These are phyloP conservation scores for Coleophora flavipennella DNA, from an alignment of 2,888 invertebrate species.

Conservation along the genomic window DNA sequence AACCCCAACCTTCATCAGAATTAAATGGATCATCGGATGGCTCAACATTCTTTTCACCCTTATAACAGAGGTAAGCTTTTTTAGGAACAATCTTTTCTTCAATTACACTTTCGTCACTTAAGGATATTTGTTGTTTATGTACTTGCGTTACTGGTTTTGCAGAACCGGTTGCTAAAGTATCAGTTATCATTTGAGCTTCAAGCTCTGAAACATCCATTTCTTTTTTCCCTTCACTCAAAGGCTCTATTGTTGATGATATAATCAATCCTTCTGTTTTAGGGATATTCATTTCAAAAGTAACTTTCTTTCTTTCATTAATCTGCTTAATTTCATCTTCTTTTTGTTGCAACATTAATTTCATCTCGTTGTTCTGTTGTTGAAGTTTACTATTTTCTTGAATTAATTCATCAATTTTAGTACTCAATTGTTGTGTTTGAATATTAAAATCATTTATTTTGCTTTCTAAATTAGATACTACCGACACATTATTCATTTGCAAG, in stretches of 20 bases:
- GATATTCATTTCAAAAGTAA: slow-evolving; percentile 62
- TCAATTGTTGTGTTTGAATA: slow-evolving; percentile 28
- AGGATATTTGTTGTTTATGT: slow-evolving; percentile 20
- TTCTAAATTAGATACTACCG: slow-evolving; percentile 33
- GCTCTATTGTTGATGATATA: slow-evolving; percentile 61
- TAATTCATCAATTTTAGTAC: slow-evolving; percentile 26
- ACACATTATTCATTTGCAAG: slow-evolving; percentile 31
- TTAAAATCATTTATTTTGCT: slow-evolving; percentile 45
- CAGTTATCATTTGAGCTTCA: slow-evolving; percentile 57
- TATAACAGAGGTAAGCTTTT: slow-evolving; percentile 69
- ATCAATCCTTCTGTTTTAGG: slow-evolving; percentile 67
- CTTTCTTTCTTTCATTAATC: slow-evolving; percentile 44
- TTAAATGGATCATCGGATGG: slow-evolving; percentile 49
- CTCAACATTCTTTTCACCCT: slow-evolving; percentile 27
- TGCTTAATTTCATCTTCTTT: slow-evolving; percentile 52
- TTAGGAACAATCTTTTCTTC: slow-evolving; percentile 63
- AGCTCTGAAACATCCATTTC: slow-evolving; percentile 37
- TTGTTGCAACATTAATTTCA: slow-evolving; percentile 32
- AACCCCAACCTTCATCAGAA: slow-evolving; percentile 61
- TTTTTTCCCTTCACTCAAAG: slow-evolving; percentile 35
- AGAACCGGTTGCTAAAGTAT: slow-evolving; percentile 7
- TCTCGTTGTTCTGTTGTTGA: slow-evolving; percentile 32
- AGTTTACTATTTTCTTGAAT: slow-evolving; percentile 26
- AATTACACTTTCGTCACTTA: slow-evolving; percentile 18
- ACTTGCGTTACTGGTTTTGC: slow-evolving; percentile 20